phyloP scores from a whole-genome alignment of 2,888 invertebrate species.

The Odontomyia ornata region DNA sequence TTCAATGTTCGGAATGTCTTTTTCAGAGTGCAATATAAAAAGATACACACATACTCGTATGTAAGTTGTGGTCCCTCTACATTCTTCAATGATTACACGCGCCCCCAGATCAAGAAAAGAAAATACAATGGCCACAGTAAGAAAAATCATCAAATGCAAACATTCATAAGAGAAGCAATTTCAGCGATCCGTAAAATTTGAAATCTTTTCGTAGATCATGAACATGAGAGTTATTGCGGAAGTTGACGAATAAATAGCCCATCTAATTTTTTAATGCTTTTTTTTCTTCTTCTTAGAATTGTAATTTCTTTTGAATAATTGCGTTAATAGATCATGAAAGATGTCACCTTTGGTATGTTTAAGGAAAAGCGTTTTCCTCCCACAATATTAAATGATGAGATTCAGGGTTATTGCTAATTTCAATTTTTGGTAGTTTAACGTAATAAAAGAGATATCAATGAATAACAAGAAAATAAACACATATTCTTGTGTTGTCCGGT shows the following conservation, averaged over 20 bases:
- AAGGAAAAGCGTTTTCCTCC: too few relatives aligned
- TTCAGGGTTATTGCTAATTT: too few relatives aligned
- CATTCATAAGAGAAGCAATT: background rate
- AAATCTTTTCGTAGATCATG: conserved; percentile 40
- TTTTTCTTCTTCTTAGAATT: too few relatives aligned
- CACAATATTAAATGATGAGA: too few relatives aligned
- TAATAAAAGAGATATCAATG: too few relatives aligned
- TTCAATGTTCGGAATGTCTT: background rate
- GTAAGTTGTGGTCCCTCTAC: background rate
- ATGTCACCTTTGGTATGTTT: conserved; percentile 23
- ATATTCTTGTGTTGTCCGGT: too few relatives aligned
- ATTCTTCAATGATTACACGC: background rate
- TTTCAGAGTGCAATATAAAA: background rate
- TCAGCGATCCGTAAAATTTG: conserved; percentile 41
- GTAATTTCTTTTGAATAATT: conserved; percentile 40
- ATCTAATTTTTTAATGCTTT: conserved; percentile 33
- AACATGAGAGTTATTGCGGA: conserved; percentile 42
- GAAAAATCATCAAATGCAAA: background rate
- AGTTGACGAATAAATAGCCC: conserved; percentile 41
- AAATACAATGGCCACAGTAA: background rate
- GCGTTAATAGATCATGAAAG: conserved; percentile 39
- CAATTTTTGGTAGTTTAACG: too few relatives aligned
- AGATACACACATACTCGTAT: background rate
- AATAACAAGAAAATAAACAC: too few relatives aligned
- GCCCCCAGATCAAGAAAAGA: background rate